Conservation (phyloP, 2,888 invertebrate genomes). For the Tetragnatha montana region DNA sequence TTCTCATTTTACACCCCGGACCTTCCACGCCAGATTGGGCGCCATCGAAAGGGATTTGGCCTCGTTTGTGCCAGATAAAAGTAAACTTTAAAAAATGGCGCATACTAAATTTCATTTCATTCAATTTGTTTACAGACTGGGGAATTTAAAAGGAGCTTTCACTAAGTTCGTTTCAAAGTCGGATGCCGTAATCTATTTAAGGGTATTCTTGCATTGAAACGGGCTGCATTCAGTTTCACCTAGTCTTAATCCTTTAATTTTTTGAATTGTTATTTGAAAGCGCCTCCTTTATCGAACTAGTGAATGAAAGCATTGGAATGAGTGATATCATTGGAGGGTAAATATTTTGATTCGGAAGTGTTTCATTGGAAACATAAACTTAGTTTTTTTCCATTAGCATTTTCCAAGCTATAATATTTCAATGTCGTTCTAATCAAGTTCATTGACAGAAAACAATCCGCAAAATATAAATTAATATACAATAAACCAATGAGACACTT, state of each 20-base stretch:
- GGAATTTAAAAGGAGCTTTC: neutral
- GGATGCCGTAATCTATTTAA: neutral
- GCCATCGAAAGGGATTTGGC: neutral
- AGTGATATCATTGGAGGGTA: too few relatives aligned
- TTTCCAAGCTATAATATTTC: too few relatives aligned
- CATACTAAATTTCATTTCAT: neutral
- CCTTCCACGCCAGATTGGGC: neutral
- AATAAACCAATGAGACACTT: too few relatives aligned
- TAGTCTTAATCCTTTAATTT: neutral
- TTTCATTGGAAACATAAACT: too few relatives aligned
- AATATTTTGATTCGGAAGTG: too few relatives aligned
- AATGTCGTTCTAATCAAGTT: too few relatives aligned
- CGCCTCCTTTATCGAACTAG: too few relatives aligned
- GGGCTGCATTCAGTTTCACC: neutral
- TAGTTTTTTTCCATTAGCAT: too few relatives aligned
- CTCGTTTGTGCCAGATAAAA: neutral
- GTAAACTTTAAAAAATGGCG: neutral
- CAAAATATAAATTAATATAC: too few relatives aligned
- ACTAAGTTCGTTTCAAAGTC: neutral
- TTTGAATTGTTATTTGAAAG: neutral
- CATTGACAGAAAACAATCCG: too few relatives aligned
- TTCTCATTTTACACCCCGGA: conserved; percentile 30
- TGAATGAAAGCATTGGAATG: too few relatives aligned
- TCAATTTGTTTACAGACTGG: neutral
- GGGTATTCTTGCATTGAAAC: neutral